Evolutionary conservation across 2,888 invertebrate genomes (phyloP).

Genomic region (Lithophane semibrunnea): DNA sequence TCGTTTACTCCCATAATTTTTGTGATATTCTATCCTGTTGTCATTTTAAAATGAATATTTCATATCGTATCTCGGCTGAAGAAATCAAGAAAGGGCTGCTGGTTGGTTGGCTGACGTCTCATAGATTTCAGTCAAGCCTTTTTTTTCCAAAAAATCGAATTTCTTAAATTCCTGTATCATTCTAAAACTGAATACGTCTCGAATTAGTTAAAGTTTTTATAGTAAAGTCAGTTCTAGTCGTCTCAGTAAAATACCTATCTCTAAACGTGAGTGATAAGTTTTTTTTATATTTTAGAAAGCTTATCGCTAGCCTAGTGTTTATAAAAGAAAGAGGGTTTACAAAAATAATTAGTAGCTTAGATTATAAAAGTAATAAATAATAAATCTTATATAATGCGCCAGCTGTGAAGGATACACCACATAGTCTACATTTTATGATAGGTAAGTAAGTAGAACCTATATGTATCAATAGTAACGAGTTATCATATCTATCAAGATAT

Average conservation of each 20-base stretch:
- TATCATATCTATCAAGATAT: slow-evolving; percentile 68
- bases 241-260: slow-evolving; percentile 33
- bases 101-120: slow-evolving; percentile 45
- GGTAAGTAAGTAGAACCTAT: slow-evolving; percentile 72
- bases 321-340: slow-evolving; percentile 9
- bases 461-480: slow-evolving; percentile 56
- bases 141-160: slow-evolving; percentile 24
- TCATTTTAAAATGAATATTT: slow-evolving; percentile 45
- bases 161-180: slow-evolving; percentile 52
- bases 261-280: slow-evolving; percentile 62
- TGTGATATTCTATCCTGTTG: slow-evolving; percentile 57
- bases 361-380: slow-evolving; percentile 24
- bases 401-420: slow-evolving; percentile 58
- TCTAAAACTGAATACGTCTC: slow-evolving; percentile 10
- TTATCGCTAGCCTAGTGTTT: slow-evolving; percentile 58
- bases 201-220: neutral
- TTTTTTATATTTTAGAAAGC: slow-evolving; percentile 60
- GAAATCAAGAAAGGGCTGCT: slow-evolving; percentile 53
- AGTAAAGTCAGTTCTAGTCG: slow-evolving; percentile 29
- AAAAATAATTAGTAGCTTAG: slow-evolving; percentile 11
- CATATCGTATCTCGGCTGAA: slow-evolving; percentile 18
- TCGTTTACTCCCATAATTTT: slow-evolving; percentile 23
- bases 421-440: slow-evolving; percentile 74
- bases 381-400: slow-evolving; percentile 60
- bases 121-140: slow-evolving; percentile 46